Conservation (phyloP, 2,797 vertebrate genomes). For the Eptatretus atami region DNA sequence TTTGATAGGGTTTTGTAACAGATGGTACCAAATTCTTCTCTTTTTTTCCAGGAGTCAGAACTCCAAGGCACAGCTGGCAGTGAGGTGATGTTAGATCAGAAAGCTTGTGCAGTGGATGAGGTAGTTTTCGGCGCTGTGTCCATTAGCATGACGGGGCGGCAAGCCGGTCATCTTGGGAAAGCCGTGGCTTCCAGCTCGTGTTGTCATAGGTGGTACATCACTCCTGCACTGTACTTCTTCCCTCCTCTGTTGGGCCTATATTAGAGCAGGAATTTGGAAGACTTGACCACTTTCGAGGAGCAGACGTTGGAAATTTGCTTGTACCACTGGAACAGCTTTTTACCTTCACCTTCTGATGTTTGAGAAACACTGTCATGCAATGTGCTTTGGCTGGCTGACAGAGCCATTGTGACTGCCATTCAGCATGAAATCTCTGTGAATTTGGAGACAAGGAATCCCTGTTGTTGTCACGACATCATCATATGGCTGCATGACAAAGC, state of each 20-base stretch:
- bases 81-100: too few species aligned
- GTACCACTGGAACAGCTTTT: not conserved
- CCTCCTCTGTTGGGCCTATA: not conserved
- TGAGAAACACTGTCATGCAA: conserved; percentile 1
- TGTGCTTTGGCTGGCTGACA: conserved; percentile 1
- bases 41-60: too few species aligned
- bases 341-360: not conserved
- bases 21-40: too few species aligned
- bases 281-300: not conserved
- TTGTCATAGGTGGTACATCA: too few species aligned
- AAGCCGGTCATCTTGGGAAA: too few species aligned
- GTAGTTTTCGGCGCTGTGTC: too few species aligned
- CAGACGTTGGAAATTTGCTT: not conserved
- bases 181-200: too few species aligned
- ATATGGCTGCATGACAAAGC: conserved; percentile 22
- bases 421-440: conserved; percentile 12
- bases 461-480: conserved; percentile 37
- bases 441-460: conserved; percentile 26
- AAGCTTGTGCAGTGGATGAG: too few species aligned
- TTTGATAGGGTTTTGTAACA: too few species aligned
- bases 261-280: not conserved
- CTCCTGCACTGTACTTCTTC: not conserved
- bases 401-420: conserved; percentile 9
- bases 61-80: too few species aligned
- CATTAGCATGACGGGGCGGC: too few species aligned